A percentile compares a stretch with the other conserved stretches of the same genome.
These are phyloP conservation scores for Cichladusa arquata DNA, from an alignment of 2,113 vertebrate species.

Conservation along the genomic window DNA sequence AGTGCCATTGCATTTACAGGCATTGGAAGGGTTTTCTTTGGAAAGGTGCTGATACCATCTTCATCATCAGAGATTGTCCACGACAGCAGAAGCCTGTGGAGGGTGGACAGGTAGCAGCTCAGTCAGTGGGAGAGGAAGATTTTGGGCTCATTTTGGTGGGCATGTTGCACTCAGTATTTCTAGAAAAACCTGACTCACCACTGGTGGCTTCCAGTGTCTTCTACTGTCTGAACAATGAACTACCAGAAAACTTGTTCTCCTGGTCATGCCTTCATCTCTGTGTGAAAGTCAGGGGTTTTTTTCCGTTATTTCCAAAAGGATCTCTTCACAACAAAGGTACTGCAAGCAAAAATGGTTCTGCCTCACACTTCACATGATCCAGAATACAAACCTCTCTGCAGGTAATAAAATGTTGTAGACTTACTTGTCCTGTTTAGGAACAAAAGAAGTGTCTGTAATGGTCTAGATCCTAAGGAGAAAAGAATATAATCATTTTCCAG, in stretches of 20 bases:
- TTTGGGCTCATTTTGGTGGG: neutral
- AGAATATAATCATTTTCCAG: neutral
- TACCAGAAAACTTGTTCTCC: neutral
- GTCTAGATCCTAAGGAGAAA: neutral
- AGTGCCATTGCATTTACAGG: rapidly evolving
- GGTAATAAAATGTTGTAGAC: neutral
- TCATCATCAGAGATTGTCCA: neutral
- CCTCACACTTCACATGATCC: neutral
- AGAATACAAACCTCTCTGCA: neutral
- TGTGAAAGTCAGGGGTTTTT: neutral
- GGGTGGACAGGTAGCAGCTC: neutral
- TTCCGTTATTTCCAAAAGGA: neutral
- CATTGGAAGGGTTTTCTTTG: neutral
- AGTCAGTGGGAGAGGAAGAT: neutral
- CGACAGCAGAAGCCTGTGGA: neutral
- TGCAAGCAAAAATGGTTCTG: neutral
- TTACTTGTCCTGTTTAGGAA: neutral
- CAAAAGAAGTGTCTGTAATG: neutral
- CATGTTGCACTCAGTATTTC: rapidly evolving
- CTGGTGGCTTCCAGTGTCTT: neutral
- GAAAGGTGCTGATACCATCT: neutral
- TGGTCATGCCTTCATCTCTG: neutral
- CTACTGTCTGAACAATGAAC: neutral
- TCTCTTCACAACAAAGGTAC: neutral
- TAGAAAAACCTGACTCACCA: neutral